A percentile compares a stretch with the other conserved stretches of the same genome.
These are phyloP conservation scores for Varanus komodoensis DNA, from an alignment of 2,113 vertebrate species.

Conservation along the genomic window DNA sequence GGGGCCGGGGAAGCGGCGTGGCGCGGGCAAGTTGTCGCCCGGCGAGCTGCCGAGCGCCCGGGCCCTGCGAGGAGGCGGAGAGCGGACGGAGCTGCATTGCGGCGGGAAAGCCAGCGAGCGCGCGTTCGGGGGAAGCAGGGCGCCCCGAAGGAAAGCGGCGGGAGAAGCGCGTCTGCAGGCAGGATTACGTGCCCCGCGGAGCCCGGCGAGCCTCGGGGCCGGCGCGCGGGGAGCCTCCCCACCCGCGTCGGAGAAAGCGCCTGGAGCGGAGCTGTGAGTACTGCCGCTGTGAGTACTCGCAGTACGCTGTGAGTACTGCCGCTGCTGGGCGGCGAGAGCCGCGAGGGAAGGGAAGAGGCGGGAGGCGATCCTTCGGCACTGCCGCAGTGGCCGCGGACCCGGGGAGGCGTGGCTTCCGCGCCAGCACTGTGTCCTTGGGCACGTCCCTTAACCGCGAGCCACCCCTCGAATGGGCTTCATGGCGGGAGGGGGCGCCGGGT, in stretches of 20 bases:
- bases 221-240: background rate
- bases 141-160: background rate
- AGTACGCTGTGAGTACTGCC: too few species aligned
- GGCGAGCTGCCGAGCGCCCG: too few species aligned
- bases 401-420: background rate
- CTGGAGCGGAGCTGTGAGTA: background rate
- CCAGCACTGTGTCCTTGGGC: background rate
- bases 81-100: slow-evolving; percentile 42
- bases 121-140: background rate
- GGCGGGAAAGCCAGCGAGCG: slow-evolving; percentile 8
- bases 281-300: background rate
- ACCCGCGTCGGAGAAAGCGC: background rate
- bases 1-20: background rate
- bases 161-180: too few species aligned
- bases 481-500: background rate
- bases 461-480: too few species aligned
- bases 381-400: background rate
- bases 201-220: too few species aligned
- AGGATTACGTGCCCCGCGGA: too few species aligned
- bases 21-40: too few species aligned
- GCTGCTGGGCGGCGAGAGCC: background rate
- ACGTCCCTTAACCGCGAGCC: background rate
- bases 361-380: background rate
- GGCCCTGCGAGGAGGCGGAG: background rate
- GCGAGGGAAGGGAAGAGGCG: too few species aligned